These are phyloP conservation scores for Drepanosiphum platanoidis DNA, from an alignment of 2,888 invertebrate species.

Conservation along the genomic window DNA sequence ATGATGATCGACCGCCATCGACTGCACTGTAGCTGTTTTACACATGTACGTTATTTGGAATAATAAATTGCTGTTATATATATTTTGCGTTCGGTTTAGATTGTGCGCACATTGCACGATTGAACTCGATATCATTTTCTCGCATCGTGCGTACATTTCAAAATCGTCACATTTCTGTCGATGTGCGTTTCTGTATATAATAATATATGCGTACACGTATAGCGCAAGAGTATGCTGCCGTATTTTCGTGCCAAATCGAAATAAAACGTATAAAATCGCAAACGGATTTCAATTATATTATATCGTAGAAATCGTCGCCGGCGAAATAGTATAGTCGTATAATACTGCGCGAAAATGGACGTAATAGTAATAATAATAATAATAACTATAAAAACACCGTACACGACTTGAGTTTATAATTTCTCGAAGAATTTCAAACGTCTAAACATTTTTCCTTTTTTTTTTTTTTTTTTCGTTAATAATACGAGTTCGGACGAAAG, in stretches of 20 bases:
- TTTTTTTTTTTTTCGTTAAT: background rate
- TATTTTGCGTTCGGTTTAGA: background rate
- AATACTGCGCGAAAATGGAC: background rate
- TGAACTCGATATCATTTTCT: background rate
- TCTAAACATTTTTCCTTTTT: background rate
- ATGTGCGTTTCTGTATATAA: background rate
- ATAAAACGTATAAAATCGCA: background rate
- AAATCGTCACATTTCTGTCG: background rate
- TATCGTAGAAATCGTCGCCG: background rate
- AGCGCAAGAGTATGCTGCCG: background rate
- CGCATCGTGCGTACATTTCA: background rate
- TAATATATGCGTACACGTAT: background rate
- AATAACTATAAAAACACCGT: constrained; percentile 2
- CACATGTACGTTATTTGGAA: background rate
- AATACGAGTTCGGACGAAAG: background rate
- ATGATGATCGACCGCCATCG: background rate
- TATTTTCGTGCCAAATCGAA: background rate
- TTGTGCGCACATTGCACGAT: background rate
- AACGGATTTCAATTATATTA: background rate
- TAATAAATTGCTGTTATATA: constrained; percentile 5
- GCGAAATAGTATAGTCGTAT: background rate
- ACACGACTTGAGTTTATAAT: constrained; percentile 3
- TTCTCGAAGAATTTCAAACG: constrained; percentile 1
- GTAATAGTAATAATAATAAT: constrained; percentile 5
- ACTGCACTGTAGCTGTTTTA: background rate